phyloP scores from a whole-genome alignment of 30 jellyfish, hydroid and myxozoan genomes.

The Aurelia aurita region DNA sequence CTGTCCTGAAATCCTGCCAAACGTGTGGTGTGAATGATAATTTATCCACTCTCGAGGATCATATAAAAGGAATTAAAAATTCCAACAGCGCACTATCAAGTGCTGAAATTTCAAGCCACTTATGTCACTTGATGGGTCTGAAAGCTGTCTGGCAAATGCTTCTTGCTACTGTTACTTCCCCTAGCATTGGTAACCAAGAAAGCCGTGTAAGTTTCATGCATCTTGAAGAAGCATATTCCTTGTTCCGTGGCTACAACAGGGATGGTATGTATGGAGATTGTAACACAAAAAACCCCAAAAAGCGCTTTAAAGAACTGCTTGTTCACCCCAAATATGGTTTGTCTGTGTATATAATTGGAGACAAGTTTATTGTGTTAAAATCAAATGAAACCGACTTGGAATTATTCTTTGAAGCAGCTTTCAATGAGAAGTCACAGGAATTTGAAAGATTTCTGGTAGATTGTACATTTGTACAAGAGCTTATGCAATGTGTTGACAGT shows the following conservation, averaged over 20 bases:
- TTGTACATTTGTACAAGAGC: neutral
- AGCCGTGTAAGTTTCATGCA: conserved; percentile 8
- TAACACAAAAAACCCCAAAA: conserved; percentile 6
- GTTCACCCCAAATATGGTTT: conserved; percentile 27
- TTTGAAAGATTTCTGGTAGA: neutral
- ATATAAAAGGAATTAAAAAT: neutral
- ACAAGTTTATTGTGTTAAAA: conserved; percentile 20
- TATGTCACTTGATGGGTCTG: conserved; percentile 15
- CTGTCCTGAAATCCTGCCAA: conserved; percentile 14
- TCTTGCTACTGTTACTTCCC: conserved; percentile 12
- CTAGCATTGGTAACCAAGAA: neutral
- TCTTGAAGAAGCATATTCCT: conserved; percentile 12
- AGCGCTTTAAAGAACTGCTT: conserved; percentile 16
- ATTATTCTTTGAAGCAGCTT: conserved; percentile 18
- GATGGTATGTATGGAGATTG: conserved; percentile 14
- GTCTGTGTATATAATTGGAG: conserved; percentile 10
- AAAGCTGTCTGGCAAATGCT: conserved; percentile 29
- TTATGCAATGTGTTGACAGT: neutral
- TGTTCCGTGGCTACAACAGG: neutral
- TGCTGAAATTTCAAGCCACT: conserved; percentile 21
- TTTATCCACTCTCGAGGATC: conserved; percentile 4
- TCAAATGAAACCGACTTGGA: conserved; percentile 25
- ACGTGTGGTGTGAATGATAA: conserved; percentile 16
- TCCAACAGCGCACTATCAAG: neutral
- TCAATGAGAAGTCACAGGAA: neutral